A percentile compares a stretch with the other conserved stretches of the same genome.
Evolutionary conservation across 2,888 invertebrate genomes (phyloP).

Genomic region (Poecilobothrus nobilitatus): DNA sequence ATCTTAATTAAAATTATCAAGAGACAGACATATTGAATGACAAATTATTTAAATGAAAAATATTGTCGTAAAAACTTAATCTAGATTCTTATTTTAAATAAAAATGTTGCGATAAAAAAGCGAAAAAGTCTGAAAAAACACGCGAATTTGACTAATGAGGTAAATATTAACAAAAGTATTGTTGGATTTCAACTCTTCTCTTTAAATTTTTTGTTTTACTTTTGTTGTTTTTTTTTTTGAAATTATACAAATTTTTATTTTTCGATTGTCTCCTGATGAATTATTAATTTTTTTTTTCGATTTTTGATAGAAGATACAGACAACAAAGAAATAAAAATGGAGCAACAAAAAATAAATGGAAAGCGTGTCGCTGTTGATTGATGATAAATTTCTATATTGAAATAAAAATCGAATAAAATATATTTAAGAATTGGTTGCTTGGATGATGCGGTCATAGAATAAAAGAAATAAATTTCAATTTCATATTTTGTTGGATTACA

Average conservation of each 20-base stretch:
- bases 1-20: too few relatives aligned
- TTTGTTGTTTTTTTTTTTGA: not conserved
- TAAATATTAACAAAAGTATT: not conserved
- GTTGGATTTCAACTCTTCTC: not conserved
- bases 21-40: too few relatives aligned
- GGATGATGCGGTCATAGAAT: too few relatives aligned
- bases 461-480: too few relatives aligned
- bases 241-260: not conserved
- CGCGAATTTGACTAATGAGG: slow-evolving; percentile 3
- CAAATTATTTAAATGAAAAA: too few relatives aligned
- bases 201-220: too few relatives aligned
- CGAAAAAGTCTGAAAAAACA: not conserved
- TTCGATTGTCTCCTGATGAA: slow-evolving; percentile 1
- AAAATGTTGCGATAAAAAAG: not conserved
- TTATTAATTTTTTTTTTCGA: not conserved
- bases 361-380: not conserved
- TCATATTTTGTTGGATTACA: too few relatives aligned
- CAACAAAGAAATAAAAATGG: not conserved
- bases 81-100: too few relatives aligned
- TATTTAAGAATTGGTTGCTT: too few relatives aligned
- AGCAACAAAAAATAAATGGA: not conserved
- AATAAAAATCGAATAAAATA: not conserved
- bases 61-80: too few relatives aligned
- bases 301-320: not conserved
- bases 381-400: not conserved